Conservation (phyloP, 2,113 vertebrate species). For the Chionis minor region DNA sequence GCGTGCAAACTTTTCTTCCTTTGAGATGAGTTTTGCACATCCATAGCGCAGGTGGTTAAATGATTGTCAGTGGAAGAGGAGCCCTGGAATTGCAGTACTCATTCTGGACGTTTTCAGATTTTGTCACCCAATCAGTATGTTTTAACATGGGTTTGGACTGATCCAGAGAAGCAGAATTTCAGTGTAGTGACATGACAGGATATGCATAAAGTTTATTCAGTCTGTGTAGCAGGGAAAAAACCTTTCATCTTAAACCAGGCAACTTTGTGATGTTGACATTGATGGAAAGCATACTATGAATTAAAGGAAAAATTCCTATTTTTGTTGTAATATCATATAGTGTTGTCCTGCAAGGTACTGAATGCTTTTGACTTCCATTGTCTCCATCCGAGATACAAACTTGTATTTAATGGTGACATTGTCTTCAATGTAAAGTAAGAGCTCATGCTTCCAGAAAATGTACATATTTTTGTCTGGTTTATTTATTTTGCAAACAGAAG, state of each 20-base stretch:
- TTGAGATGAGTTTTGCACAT: not conserved
- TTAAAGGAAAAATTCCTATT: not conserved
- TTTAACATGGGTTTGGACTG: not conserved
- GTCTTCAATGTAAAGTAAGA: not conserved
- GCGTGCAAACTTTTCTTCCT: not conserved
- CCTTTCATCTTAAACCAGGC: not conserved
- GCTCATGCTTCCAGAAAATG: not conserved
- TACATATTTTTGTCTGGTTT: not conserved
- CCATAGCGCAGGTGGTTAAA: not conserved
- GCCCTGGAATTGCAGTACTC: not conserved
- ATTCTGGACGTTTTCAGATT: not conserved
- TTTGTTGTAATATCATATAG: not conserved
- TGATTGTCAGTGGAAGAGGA: not conserved
- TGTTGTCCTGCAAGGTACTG: not conserved
- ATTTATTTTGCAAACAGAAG: not conserved
- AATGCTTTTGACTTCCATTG: not conserved
- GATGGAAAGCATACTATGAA: not conserved
- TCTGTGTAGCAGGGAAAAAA: not conserved
- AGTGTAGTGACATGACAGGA: not conserved
- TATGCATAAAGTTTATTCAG: not conserved
- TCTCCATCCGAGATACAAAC: not conserved
- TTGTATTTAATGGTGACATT: not conserved
- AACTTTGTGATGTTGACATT: not conserved
- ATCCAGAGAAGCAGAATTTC: not conserved
- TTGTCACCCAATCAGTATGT: not conserved